Evolutionary conservation across 2,113 vertebrate genomes (phyloP), one percentile per base, ranked within the genome.

Genomic region (Paraplagusia blochii): DNA sequence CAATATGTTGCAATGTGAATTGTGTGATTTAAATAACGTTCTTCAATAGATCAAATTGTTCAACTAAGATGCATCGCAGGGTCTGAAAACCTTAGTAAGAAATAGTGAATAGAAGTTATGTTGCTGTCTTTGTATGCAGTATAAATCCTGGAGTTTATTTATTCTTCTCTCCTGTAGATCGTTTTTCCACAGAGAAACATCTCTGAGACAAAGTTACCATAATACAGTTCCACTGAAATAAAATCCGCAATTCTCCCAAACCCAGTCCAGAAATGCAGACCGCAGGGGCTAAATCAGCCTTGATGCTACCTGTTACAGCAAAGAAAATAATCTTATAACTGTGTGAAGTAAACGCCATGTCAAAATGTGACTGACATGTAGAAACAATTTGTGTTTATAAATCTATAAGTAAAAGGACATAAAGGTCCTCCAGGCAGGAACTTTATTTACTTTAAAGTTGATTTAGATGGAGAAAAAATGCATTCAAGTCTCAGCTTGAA

Each of bases 241-340:
- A 70, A 66, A 46, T 63, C 35, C 22, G 10, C 48, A 52, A 13
- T 59, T 38, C 59, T 35, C 33, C 12, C 33, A n/a, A 0, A 6
- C 55, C 18, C 66, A 53, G 75, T 40, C 16, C 17, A 29, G 52
- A 66, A 62, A 64, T 19, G 35, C 49, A 43, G 11, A 29, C 0
- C 14, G 53, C 61, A 39, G 63, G 53, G 44, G 58, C 15, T 6
- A 13, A 53, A 71, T 8, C 52, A 19, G 59, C 29, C 12, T 7
- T 29, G 22, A 19, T 22, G 40, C 44, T 40, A 7, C 44, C 45
- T n/a, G 18, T 56, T 53, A 19, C 39, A 44, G 38, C 14, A 82
- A 80, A 53, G 53, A 69, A 81, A 86, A 79, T 63, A 81, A 77
- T 53, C 66, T 42, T 2, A 4, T 36, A 36, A 35, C 34, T 18